Evolutionary conservation across 2,797 vertebrate genomes (phyloP).

Genomic region (Crenichthys baileyi): DNA sequence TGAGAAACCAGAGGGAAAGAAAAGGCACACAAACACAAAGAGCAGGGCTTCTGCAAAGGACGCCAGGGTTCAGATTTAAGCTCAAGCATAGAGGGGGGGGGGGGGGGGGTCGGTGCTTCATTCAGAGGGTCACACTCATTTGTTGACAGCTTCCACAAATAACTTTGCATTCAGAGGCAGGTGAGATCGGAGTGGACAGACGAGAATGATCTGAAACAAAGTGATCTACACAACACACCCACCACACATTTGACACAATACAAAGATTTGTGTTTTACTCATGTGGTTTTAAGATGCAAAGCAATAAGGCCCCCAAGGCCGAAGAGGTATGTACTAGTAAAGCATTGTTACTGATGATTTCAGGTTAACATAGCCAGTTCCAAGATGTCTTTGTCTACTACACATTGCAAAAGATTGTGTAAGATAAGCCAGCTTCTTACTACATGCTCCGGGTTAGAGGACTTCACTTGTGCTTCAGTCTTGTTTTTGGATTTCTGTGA

Average conservation of each 20-base stretch:
- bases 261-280: conserved; percentile 71
- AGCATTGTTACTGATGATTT: conserved; percentile 76
- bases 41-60: conserved; percentile 76
- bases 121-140: conserved; percentile 82
- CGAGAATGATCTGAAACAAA: conserved; percentile 86
- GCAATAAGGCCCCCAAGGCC: conserved; percentile 70
- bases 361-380: conserved; percentile 79
- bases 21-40: conserved; percentile 68
- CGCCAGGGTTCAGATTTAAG: conserved; percentile 76
- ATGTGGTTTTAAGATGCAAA: conserved; percentile 78
- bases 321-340: conserved; percentile 75
- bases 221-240: conserved; percentile 84
- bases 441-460: conserved; percentile 74
- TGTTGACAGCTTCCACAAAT: conserved; percentile 83
- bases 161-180: conserved; percentile 85
- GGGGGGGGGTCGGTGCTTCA: conserved; percentile 77
- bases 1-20: conserved; percentile 78
- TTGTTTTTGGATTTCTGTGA: conserved; percentile 76
- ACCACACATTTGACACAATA: conserved; percentile 76
- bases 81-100: conserved; percentile 80
- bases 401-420: conserved; percentile 62
- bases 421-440: conserved; percentile 76
- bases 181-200: conserved; percentile 82
- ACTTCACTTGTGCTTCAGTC: conserved; percentile 70
- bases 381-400: conserved; percentile 71